Evolutionary conservation across 2,888 invertebrate species (phyloP).

Genomic region (Drosophila subquinaria): DNA sequence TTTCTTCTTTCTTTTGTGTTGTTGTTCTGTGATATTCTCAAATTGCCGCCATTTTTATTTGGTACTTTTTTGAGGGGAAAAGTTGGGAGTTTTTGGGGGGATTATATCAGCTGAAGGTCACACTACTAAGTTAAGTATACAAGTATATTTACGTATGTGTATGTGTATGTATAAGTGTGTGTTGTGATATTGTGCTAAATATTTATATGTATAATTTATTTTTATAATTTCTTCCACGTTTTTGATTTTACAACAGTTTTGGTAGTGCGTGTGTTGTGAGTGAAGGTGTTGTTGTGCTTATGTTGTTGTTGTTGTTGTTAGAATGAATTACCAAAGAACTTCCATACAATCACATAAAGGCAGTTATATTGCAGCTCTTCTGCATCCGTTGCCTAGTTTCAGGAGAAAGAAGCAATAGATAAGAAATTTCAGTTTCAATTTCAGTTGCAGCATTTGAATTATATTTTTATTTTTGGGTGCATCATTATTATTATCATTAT

Average conservation of each 20-base stretch:
- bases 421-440: constrained; percentile 63
- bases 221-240: background rate
- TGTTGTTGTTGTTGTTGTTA: constrained; percentile 52
- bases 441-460: constrained; percentile 34
- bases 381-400: constrained; percentile 84
- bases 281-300: constrained; percentile 23
- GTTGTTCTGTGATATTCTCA: background rate
- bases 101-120: constrained; percentile 7
- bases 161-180: constrained; percentile 5
- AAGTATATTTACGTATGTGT: constrained; percentile 1
- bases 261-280: constrained; percentile 7
- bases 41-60: constrained; percentile 37
- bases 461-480: constrained; percentile 10
- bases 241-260: background rate
- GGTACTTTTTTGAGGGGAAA: background rate
- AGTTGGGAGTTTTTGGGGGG: background rate
- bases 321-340: constrained; percentile 88
- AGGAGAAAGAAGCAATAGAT: constrained; percentile 73
- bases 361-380: constrained; percentile 88
- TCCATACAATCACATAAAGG: constrained; percentile 90
- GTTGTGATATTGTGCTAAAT: constrained; percentile 9
- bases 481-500: constrained; percentile 26
- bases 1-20: constrained; percentile 7
- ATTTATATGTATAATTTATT: background rate
- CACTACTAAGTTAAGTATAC: constrained; percentile 20